phyloP scores from a whole-genome alignment of 2,113 vertebrate species.

The Mormyrus lacerda region DNA sequence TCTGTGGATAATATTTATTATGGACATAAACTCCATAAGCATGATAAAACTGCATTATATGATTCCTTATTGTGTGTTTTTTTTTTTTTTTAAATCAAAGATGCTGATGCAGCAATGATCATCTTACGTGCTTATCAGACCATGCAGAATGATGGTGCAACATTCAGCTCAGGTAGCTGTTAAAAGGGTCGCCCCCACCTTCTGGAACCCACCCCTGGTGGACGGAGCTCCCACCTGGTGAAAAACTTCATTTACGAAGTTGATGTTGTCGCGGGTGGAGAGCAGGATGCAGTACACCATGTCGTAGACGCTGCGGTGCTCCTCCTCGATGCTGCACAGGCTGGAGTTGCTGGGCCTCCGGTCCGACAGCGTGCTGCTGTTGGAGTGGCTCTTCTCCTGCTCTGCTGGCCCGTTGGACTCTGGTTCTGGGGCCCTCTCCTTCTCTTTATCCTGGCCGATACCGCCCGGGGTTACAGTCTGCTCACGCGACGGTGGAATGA shows the following conservation, averaged over 20 bases:
- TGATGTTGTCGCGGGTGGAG: slow-evolving; percentile 88
- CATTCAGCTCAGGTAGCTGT: background rate
- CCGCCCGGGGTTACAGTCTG: slow-evolving; percentile 71
- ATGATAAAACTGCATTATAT: background rate
- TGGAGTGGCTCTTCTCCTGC: slow-evolving; percentile 76
- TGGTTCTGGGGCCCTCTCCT: slow-evolving; percentile 59
- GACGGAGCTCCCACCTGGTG: slow-evolving; percentile 67
- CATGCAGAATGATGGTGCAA: background rate
- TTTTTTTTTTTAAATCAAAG: background rate
- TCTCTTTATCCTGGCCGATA: slow-evolving; percentile 47
- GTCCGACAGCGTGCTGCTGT: slow-evolving; percentile 82
- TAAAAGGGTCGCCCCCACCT: background rate
- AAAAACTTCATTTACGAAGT: slow-evolving; percentile 97
- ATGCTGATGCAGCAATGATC: background rate
- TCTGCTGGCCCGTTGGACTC: slow-evolving; percentile 57
- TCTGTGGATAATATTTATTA: background rate
- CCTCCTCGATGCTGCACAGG: slow-evolving; percentile 91
- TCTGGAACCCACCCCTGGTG: background rate
- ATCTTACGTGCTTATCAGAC: background rate
- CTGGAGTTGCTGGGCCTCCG: slow-evolving; percentile 80
- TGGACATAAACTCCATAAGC: background rate
- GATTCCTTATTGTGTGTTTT: background rate
- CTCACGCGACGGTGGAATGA: background rate
- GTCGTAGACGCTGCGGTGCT: slow-evolving; percentile 77
- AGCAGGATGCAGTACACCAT: slow-evolving; percentile 89